Conservation (phyloP, 2,888 invertebrate genomes). For the Ecliptopera silaceata region DNA sequence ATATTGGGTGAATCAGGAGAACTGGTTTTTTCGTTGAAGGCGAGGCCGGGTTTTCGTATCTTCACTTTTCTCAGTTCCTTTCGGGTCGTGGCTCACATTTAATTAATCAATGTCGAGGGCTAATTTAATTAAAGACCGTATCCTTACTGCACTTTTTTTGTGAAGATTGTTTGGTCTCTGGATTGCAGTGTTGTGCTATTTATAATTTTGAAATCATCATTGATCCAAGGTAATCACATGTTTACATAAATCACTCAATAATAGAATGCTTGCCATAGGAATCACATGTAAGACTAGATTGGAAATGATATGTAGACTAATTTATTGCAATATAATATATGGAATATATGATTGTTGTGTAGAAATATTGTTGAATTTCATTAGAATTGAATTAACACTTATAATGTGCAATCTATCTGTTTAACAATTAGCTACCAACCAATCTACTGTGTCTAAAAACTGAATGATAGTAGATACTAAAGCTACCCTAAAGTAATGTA, state of each 20-base stretch:
- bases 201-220: constrained; percentile 32
- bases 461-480: too few species aligned
- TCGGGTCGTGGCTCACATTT: constrained; percentile 44
- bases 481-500: too few species aligned
- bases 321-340: neutral
- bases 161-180: constrained; percentile 54
- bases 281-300: neutral
- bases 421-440: neutral
- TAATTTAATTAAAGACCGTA: constrained; percentile 64
- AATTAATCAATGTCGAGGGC: constrained; percentile 43
- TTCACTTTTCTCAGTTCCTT: constrained; percentile 60
- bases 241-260: constrained; percentile 7
- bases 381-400: neutral
- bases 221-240: constrained; percentile 32
- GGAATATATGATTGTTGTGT: neutral
- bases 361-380: neutral
- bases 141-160: constrained; percentile 36
- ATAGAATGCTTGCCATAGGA: neutral
- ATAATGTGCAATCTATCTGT: neutral
- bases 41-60: constrained; percentile 57
- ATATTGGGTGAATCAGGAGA: constrained; percentile 70
- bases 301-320: neutral
- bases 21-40: constrained; percentile 60
- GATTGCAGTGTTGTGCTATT: constrained; percentile 55
- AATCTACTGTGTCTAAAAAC: neutral